Base-by-base conservation (phyloP, 2,888 invertebrate genomes). In the Pomacea canaliculata region DNA sequence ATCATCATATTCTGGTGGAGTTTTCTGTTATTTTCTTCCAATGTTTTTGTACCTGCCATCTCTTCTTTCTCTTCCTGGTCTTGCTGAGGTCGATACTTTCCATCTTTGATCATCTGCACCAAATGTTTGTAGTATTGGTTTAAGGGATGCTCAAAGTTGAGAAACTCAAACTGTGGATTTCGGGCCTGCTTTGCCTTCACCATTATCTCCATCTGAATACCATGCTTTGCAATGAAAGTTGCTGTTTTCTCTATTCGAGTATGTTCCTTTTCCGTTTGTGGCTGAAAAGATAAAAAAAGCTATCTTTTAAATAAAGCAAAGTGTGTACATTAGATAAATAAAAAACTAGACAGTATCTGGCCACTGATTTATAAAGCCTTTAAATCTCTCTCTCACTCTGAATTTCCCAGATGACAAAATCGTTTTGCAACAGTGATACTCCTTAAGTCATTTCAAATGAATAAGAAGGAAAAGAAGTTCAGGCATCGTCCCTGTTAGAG, bases 141-240 rank as follows among this genome's bases (percentile, higher is more conserved):
- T 65, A 99, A 92, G 0, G 92, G 91, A 78, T 96, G 94, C 81
- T 96, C 96, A 88, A 95, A 96, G 78, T 96, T 95, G 78, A 99
- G 92, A 92, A 99, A 99, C 82, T 95, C 93, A 92, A 99, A 99
- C 92, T 97, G 96, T 0, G 95, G 93, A 92, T 98, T 99, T 88
- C 95, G 94, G 0, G 95, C 93, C 91, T 99, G 99, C 91, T 99
- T 99, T 7, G 98, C 96, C 91, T 99, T 99, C 83, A 99, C 95
- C 18, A 99, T 93, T 83, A 99, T 98, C 92, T 99, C 99, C 98
- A 99, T 98, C 92, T 99, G 99, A 12, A 95, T 93, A 0, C 99
- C 99, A 89, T 98, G 97, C 71, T 94, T 93, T 5, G 91, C 91
- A 19, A 93, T 91, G 85, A 93, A 93, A 65, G 83, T 80, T 4